These are phyloP conservation scores for Phragmatobia fuliginosa DNA, from an alignment of 2,888 invertebrate genomes.

Conservation along the genomic window DNA sequence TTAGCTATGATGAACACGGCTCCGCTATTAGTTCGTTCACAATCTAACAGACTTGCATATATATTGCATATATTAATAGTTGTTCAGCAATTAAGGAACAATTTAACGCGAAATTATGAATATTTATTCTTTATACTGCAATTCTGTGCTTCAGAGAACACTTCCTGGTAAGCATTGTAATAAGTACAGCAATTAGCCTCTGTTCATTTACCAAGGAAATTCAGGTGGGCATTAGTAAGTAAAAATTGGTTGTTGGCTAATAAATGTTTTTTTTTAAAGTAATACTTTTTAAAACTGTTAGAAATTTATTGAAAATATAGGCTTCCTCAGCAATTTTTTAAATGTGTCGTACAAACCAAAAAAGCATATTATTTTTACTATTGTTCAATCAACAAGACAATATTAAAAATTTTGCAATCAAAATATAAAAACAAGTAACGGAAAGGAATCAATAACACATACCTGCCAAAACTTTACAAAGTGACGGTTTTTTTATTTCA, in stretches of 20 bases:
- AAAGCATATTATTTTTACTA: no score
- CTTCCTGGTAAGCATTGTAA: not conserved
- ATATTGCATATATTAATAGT: not conserved
- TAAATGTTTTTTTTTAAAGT: no score
- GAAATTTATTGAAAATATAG: no score
- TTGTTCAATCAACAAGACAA: no score
- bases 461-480: not conserved
- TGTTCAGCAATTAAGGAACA: not conserved
- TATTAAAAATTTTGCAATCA: not conserved
- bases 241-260: no score
- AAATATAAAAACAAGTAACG: not conserved
- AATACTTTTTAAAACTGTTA: no score
- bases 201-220: not conserved
- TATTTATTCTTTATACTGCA: not conserved
- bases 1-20: slow-evolving; percentile 32
- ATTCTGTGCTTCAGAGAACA: not conserved
- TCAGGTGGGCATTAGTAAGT: not conserved
- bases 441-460: not conserved
- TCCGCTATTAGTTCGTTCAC: slow-evolving; percentile 8
- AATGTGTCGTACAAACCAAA: no score
- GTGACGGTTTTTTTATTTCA: not conserved
- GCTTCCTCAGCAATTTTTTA: no score
- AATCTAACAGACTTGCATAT: slow-evolving; percentile 14
- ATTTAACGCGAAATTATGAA: not conserved
- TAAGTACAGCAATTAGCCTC: not conserved